These are phyloP conservation scores for Drosophila quadrilineata DNA, from an alignment of 1,140 invertebrate genomes.

Conservation along the genomic window DNA sequence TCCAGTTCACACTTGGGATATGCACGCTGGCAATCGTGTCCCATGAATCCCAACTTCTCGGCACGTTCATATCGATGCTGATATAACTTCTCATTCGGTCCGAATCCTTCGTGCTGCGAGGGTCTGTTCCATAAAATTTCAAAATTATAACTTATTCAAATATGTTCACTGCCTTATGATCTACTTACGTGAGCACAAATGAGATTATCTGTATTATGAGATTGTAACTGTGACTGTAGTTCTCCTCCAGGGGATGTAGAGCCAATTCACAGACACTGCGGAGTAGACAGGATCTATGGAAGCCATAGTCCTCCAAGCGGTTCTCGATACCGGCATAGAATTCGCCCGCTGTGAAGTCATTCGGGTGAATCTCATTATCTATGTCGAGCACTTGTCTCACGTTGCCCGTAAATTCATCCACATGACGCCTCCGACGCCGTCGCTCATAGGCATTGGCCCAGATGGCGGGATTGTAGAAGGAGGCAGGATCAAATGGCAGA, in stretches of 20 bases:
- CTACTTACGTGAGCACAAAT: constrained; percentile 73
- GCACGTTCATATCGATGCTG: constrained; percentile 67
- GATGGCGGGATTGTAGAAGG: constrained; percentile 66
- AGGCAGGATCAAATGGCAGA: constrained; percentile 37
- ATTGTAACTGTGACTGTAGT: constrained; percentile 48
- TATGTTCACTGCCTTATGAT: not conserved
- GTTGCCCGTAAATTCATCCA: constrained; percentile 1
- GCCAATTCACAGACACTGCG: constrained; percentile 73
- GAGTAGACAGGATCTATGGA: constrained; percentile 65
- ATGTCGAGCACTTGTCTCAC: not conserved
- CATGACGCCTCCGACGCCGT: constrained; percentile 35
- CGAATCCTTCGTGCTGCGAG: constrained; percentile 71
- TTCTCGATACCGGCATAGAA: constrained; percentile 58
- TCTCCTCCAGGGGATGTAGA: constrained; percentile 64
- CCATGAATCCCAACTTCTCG: constrained; percentile 61
- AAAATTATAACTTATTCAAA: not conserved
- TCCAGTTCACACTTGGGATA: constrained; percentile 65
- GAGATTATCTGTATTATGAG: constrained; percentile 56
- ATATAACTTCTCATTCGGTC: constrained; percentile 44
- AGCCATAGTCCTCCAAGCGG: constrained; percentile 51
- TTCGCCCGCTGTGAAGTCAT: constrained; percentile 72
- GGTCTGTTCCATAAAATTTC: constrained; percentile 46
- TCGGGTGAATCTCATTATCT: constrained; percentile 41
- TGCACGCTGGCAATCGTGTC: constrained; percentile 53
- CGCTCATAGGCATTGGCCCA: constrained; percentile 55